phyloP scores from a whole-genome alignment of 1,140 invertebrate species.

The Panagrolaimus sp. region DNA sequence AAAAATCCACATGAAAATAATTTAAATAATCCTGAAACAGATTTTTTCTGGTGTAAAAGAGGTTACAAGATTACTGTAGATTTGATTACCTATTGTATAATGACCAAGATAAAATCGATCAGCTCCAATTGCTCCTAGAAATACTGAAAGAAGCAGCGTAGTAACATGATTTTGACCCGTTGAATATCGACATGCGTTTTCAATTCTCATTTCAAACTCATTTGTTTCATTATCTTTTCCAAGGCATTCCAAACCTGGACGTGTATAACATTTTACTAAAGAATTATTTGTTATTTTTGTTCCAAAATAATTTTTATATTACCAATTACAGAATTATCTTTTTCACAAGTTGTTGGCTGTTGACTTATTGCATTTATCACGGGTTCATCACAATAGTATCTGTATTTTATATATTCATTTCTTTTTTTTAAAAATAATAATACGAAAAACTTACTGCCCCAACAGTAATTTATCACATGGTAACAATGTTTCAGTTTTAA shows the following conservation, averaged over 20 bases:
- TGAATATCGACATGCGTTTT: conserved; percentile 22
- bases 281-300: not conserved
- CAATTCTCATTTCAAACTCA: conserved; percentile 17
- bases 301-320: not conserved
- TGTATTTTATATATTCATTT: no score
- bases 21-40: conserved; percentile 25
- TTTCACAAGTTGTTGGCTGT: not conserved
- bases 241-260: conserved; percentile 13
- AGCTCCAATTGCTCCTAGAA: conserved; percentile 24
- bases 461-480: not conserved
- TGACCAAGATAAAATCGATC: conserved; percentile 36
- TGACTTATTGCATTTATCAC: not conserved
- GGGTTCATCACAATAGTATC: conserved; percentile 2
- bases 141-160: conserved; percentile 27
- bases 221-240: conserved; percentile 15
- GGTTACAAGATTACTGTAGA: conserved; percentile 16
- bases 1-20: conserved; percentile 28
- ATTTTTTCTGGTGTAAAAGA: not conserved
- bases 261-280: conserved; percentile 16
- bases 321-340: conserved; percentile 7
- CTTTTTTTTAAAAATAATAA: no score
- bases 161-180: conserved; percentile 16
- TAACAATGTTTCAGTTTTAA: not conserved
- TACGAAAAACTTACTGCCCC: conserved; percentile 6
- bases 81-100: conserved; percentile 23